These are phyloP conservation scores for Pycnonotus jocosus DNA, from an alignment of 2,113 vertebrate genomes.

Conservation along the genomic window DNA sequence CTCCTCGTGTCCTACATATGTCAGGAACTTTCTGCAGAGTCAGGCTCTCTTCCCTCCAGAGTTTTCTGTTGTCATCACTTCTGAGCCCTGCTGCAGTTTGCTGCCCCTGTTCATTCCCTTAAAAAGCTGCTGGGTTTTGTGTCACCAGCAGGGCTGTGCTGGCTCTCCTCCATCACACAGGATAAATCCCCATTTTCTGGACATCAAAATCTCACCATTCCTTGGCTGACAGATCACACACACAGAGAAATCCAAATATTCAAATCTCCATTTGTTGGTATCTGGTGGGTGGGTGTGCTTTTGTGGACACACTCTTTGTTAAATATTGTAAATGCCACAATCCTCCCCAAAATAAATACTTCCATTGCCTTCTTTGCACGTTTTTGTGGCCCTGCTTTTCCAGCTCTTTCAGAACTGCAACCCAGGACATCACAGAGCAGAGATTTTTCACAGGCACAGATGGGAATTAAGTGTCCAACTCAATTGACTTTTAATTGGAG, in stretches of 20 bases:
- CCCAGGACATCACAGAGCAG: background rate
- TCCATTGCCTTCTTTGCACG: background rate
- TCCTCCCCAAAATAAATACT: background rate
- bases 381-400: background rate
- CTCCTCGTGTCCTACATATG: conserved; percentile 59
- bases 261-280: background rate
- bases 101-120: conserved; percentile 55
- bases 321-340: background rate
- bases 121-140: background rate
- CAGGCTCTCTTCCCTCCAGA: conserved; percentile 47
- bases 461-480: conserved; percentile 43
- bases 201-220: background rate
- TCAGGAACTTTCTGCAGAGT: conserved; percentile 64
- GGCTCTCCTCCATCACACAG: background rate
- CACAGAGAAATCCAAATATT: background rate
- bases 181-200: background rate
- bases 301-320: background rate
- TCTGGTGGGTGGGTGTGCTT: background rate
- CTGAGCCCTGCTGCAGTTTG: background rate
- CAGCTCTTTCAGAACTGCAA: background rate
- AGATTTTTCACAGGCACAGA: conserved; percentile 41
- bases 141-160: conserved; percentile 6
- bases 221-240: background rate
- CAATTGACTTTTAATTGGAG: conserved; percentile 42
- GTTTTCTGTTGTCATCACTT: conserved; percentile 64